Base-by-base conservation (phyloP, 2,888 invertebrate species). In the Cistogaster globosa region DNA sequence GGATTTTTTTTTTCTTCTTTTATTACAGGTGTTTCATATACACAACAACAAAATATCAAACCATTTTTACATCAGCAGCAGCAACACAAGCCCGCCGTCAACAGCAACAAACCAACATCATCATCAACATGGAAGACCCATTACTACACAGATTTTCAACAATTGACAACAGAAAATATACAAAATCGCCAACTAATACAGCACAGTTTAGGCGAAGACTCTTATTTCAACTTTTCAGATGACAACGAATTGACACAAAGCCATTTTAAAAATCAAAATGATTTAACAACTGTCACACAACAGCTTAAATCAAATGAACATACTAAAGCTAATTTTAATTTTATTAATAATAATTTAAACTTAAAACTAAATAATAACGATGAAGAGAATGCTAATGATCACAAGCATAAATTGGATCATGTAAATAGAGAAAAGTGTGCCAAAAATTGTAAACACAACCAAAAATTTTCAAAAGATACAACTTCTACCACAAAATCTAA, bases 11-110 rank as follows among this genome's bases (percentile, higher is more conserved):
- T 9, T 12, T 48, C 20, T 11, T 58, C 18, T 60, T 62, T 71
- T 20, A 42, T 88, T 88, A 0, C 88, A 92, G 92, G 92, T 88
- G 90, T 91, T 90, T 89, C 88, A 88, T 89, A 89, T 79, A 90
- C 91, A 87, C 89, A 90, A 86, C 91, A 89, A 88, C 91, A 91
- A 86, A 91, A 91, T 88, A 91, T 92, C 89, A 90, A 69, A 88
- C 88, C 88, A 87, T 87, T 90, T 88, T 81, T 78, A 86, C 88
- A 87, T 89, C 90, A 89, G 87, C 88, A 32, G 32, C 32, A 32
- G 32, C 32, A 32, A 32, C 71, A 85, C 71, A 57, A 84, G 69
- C 86, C 87, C 86, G 81, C 71, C 84, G 80, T 20, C 51, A 74
- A 22, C 74, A 51, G 12, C 38, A 76, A 69, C 51, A 62, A 53